Evolutionary conservation across 2,888 invertebrate species (phyloP).

Genomic region (Gari tellinella): DNA sequence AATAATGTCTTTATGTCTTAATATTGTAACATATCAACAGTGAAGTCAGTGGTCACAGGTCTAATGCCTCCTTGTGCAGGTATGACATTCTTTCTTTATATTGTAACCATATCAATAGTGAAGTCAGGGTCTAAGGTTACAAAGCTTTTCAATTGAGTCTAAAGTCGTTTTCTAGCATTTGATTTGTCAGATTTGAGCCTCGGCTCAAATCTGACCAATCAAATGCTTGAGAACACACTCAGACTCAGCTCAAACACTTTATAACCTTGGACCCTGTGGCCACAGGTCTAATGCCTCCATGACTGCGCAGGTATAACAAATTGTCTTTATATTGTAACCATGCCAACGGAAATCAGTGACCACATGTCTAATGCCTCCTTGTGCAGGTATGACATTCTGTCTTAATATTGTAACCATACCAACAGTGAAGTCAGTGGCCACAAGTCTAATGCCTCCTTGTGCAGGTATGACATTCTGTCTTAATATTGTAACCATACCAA

Average conservation of each 20-base stretch:
- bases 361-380: conserved; percentile 80
- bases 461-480: conserved; percentile 77
- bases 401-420: conserved; percentile 70
- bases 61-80: conserved; percentile 82
- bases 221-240: no score
- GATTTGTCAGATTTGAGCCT: no score
- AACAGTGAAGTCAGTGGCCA: conserved; percentile 77
- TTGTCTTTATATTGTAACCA: conserved; percentile 69
- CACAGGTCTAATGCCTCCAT: conserved; percentile 79
- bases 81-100: conserved; percentile 62
- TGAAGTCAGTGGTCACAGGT: conserved; percentile 79
- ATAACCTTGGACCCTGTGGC: no score
- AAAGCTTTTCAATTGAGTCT: no score
- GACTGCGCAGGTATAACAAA: conserved; percentile 77
- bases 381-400: conserved; percentile 76
- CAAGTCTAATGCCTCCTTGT: conserved; percentile 80
- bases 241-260: no score
- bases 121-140: no score
- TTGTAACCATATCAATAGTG: conserved; percentile 69
- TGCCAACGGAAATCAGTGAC: conserved; percentile 76
- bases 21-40: conserved; percentile 67
- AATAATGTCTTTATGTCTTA: no score
- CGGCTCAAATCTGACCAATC: no score
- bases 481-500: conserved; percentile 68
- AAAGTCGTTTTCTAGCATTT: no score